Evolutionary conservation across 2,797 vertebrate species (phyloP).

Genomic region (Gymnoscopelus braueri): DNA sequence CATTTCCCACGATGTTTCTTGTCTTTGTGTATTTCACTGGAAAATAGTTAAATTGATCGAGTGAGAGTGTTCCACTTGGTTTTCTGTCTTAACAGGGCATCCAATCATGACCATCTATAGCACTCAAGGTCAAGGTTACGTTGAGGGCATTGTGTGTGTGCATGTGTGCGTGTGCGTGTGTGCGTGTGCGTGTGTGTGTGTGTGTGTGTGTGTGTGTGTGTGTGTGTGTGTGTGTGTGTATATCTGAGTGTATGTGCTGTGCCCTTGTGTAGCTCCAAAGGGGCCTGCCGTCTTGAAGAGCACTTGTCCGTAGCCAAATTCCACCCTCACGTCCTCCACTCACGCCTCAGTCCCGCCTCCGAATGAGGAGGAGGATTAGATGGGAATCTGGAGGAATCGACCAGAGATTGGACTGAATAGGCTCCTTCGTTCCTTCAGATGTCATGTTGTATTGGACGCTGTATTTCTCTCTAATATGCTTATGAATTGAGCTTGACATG

Average conservation of each 20-base stretch:
- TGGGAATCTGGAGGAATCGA: too few relatives aligned
- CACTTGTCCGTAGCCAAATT: background rate
- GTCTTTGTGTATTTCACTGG: background rate
- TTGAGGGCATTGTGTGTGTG: conserved; percentile 17
- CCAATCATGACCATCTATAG: conserved; percentile 16
- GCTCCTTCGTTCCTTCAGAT: too few relatives aligned
- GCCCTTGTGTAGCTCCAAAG: too few relatives aligned
- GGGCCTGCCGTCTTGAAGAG: too few relatives aligned
- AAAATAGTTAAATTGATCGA: conserved; percentile 33
- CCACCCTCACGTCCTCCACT: too few relatives aligned
- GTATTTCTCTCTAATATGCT: too few relatives aligned
- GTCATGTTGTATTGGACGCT: too few relatives aligned
- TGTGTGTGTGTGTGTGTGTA: background rate
- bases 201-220: conserved; percentile 2
- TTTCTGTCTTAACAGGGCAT: conserved; percentile 4
- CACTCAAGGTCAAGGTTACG: conserved; percentile 49
- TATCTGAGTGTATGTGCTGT: too few relatives aligned
- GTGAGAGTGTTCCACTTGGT: conserved; percentile 23
- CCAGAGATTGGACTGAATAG: too few relatives aligned
- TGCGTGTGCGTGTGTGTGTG: background rate
- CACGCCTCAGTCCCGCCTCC: too few relatives aligned
- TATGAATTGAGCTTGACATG: too few relatives aligned
- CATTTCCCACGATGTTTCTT: conserved; percentile 31
- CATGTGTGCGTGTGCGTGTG: background rate
- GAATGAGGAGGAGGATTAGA: too few relatives aligned